Evolutionary conservation across 92 coral and sea anemone genomes (phyloP), one percentile per base, ranked within the genome.

Genomic region (Anthopleura xanthogrammica): DNA sequence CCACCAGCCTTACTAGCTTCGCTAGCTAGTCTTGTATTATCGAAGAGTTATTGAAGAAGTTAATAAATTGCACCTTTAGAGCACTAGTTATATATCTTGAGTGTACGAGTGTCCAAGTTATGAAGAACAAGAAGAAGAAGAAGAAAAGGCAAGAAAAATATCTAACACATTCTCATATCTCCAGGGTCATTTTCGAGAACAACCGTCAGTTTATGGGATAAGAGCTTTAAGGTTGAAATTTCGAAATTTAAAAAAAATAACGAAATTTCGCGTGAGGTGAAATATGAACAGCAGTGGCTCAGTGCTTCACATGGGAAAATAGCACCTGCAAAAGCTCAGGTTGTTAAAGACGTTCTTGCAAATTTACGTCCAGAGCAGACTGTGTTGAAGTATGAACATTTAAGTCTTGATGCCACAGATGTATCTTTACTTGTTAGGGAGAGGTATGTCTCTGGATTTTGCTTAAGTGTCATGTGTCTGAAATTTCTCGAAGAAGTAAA

Each of bases 371-470:
- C 84, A 65, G 84, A 74, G 20, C 84, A 80, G 41, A 74, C 56
- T 17, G 60, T 80, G 9, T 29, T 81, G 13, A 70, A 48, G 2
- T 68, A 56, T 8, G 29, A 19, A 11, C 77, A 70, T 43, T 24
- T 81, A 58, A 22, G 22, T 64, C 75, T 52, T 42, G 85, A 71
- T 71, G 52, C 85, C 20, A 48, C 41, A 5, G 85, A 81, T 20
- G 36, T 81, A 36, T 36, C 50, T 8, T 66, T 60, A 16, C 43
- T 81, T 3, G 78, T 62, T 41, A 36, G 85, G 17, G 85, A 81
- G 55, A 71, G 85, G 17, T 81, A 68, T 72, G 41, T 81, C n/a
- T 48, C 85, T 24, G 85, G 85, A 17, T 81, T 48, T 57, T 81
- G 85, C 46, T 48, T 81, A 9, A 81, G 50, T 48, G 77, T 81